Evolutionary conservation across 2,888 invertebrate species (phyloP).

Genomic region (Meteorus cinctellus): DNA sequence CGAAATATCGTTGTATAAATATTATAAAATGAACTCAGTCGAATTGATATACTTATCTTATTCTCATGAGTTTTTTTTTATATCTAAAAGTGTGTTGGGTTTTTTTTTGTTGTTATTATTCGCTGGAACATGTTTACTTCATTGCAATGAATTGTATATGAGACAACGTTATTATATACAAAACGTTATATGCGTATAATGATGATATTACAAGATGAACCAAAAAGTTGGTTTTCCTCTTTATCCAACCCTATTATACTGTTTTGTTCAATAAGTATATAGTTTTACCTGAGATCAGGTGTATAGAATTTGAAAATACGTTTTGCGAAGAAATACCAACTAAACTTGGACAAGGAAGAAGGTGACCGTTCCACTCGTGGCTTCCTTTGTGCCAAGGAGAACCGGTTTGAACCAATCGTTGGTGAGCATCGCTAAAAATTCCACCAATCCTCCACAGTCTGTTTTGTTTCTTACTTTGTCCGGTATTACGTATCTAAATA

Average conservation of each 20-base stretch:
- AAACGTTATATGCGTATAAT: neutral
- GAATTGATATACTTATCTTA: too few relatives aligned
- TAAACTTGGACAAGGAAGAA: conserved; percentile 20
- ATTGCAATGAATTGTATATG: too few relatives aligned
- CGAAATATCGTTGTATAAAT: too few relatives aligned
- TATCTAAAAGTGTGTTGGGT: too few relatives aligned
- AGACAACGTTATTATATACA: too few relatives aligned
- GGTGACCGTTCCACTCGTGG: conserved; percentile 36
- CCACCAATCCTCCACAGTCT: conserved; percentile 55
- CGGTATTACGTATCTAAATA: conserved; percentile 6
- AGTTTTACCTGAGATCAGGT: neutral
- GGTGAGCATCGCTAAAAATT: conserved; percentile 61
- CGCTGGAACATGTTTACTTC: too few relatives aligned
- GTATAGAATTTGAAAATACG: neutral
- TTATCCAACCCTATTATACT: neutral
- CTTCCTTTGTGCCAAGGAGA: conserved; percentile 59
- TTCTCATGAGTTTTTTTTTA: too few relatives aligned
- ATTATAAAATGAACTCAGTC: too few relatives aligned
- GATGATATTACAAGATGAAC: neutral
- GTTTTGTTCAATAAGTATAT: neutral
- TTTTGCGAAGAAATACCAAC: neutral
- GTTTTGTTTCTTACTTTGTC: neutral
- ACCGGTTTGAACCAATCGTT: conserved; percentile 62
- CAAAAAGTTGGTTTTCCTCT: neutral
- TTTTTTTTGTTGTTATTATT: too few relatives aligned